Conservation (phyloP, 2,113 vertebrate genomes). For the Coreoperca whiteheadi region DNA sequence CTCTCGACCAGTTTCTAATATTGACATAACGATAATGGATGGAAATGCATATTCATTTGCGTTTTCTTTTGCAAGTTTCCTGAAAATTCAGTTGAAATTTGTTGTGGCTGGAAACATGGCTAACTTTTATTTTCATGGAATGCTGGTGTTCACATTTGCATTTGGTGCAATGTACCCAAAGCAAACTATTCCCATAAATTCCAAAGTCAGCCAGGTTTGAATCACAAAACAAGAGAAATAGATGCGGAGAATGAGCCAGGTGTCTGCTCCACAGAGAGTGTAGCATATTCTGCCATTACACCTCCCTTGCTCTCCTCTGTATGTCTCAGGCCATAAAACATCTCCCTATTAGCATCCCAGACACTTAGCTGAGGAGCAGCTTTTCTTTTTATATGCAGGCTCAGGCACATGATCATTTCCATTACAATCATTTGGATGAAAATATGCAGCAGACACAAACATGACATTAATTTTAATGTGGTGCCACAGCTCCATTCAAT, state of each 20-base stretch:
- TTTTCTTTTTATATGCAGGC: conserved; percentile 70
- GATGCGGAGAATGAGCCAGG: conserved; percentile 30
- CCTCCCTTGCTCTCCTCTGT: conserved; percentile 47
- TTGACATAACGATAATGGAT: not conserved
- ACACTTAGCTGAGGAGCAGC: conserved; percentile 63
- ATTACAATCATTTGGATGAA: conserved; percentile 80
- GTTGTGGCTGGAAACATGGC: not conserved
- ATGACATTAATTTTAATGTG: conserved; percentile 82
- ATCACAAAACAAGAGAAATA: conserved; percentile 30
- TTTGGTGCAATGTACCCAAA: not conserved
- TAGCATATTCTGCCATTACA: conserved; percentile 54
- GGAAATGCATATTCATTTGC: not conserved
- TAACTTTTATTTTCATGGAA: not conserved
- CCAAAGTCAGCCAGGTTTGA: conserved; percentile 1
- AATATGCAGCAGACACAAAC: conserved; percentile 80
- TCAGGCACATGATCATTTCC: conserved; percentile 78
- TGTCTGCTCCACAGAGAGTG: conserved; percentile 41
- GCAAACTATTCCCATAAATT: conserved; percentile 14
- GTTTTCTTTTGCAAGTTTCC: not conserved
- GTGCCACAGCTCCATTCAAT: conserved; percentile 75
- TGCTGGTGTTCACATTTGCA: conserved; percentile 4
- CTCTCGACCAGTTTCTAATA: not conserved
- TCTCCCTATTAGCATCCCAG: conserved; percentile 73
- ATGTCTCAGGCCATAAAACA: conserved; percentile 75
- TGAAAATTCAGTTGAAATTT: not conserved